Conservation (phyloP, 2,797 vertebrate genomes). For the Streptopelia turtur region DNA sequence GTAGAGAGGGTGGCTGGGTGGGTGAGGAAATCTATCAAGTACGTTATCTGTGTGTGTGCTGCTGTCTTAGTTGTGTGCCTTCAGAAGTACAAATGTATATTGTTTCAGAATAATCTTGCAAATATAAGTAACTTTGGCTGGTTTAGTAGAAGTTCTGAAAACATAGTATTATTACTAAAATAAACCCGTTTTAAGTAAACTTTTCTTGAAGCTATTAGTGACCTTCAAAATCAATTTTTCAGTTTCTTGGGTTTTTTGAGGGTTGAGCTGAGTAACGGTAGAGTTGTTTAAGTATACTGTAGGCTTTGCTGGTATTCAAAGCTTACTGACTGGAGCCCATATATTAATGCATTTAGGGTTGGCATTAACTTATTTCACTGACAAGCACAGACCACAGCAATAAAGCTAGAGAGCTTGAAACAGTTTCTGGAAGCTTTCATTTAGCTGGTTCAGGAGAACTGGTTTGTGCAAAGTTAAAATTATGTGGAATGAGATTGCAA, state of each 20-base stretch:
- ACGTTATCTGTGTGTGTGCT: constrained; percentile 7
- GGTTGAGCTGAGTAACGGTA: not conserved
- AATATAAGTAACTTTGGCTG: constrained; percentile 3
- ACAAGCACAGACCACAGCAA: constrained; percentile 28
- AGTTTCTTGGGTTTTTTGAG: not conserved
- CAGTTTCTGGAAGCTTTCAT: constrained; percentile 22
- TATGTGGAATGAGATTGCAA: constrained; percentile 36
- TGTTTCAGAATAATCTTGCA: constrained; percentile 32
- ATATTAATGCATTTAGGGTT: not conserved
- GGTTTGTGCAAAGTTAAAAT: constrained; percentile 43
- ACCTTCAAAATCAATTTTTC: not conserved
- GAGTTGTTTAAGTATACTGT: constrained; percentile 1
- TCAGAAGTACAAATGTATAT: not conserved
- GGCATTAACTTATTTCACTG: not conserved
- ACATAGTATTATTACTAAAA: not conserved
- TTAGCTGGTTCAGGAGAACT: constrained; percentile 11
- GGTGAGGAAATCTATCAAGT: constrained; percentile 57
- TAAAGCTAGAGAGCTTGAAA: not conserved
- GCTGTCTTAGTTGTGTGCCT: constrained; percentile 4
- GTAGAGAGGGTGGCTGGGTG: constrained; percentile 18
- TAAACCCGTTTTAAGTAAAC: constrained; percentile 24
- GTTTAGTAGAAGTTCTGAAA: constrained; percentile 24
- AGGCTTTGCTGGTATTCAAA: not conserved
- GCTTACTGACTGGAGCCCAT: not conserved
- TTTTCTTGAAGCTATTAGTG: constrained; percentile 49